Percentiles rank a stretch among this genome's conserved stretches.
These are phyloP conservation scores for Leucopsar rothschildi DNA, from an alignment of 2,113 vertebrate species.

Conservation along the genomic window DNA sequence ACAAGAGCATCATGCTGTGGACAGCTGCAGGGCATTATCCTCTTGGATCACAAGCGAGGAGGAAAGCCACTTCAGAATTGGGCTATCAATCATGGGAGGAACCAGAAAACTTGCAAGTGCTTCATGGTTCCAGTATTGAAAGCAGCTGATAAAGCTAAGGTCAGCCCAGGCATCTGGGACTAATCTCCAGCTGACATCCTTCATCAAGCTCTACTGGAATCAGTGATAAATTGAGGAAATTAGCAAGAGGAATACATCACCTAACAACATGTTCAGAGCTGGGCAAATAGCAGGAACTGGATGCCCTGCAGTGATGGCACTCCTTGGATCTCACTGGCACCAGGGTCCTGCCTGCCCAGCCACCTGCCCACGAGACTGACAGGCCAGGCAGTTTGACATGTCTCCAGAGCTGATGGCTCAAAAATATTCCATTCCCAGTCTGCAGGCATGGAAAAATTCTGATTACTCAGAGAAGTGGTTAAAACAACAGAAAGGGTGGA, in stretches of 20 bases:
- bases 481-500: slow-evolving; percentile 33
- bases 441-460: neutral
- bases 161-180: slow-evolving; percentile 57
- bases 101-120: slow-evolving; percentile 41
- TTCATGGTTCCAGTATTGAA: slow-evolving; percentile 40
- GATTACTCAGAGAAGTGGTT: neutral
- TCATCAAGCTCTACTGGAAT: slow-evolving; percentile 46
- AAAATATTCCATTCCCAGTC: neutral
- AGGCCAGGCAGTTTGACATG: neutral
- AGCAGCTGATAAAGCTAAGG: slow-evolving; percentile 55
- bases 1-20: slow-evolving; percentile 46
- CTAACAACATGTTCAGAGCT: neutral
- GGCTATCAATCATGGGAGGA: slow-evolving; percentile 36
- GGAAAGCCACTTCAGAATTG: slow-evolving; percentile 36
- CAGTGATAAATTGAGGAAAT: slow-evolving; percentile 6
- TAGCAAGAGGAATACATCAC: slow-evolving; percentile 5
- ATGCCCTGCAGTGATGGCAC: neutral
- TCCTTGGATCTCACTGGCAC: neutral
- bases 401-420: neutral
- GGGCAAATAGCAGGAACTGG: neutral
- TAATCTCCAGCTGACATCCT: slow-evolving; percentile 49
- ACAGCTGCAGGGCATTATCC: slow-evolving; percentile 62
- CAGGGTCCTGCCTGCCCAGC: neutral
- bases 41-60: neutral
- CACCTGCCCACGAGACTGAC: neutral